A percentile compares a stretch with the other conserved stretches of the same genome.
Evolutionary conservation across 1,140 invertebrate genomes (phyloP).

Genomic region (Penaeus vannamei): DNA sequence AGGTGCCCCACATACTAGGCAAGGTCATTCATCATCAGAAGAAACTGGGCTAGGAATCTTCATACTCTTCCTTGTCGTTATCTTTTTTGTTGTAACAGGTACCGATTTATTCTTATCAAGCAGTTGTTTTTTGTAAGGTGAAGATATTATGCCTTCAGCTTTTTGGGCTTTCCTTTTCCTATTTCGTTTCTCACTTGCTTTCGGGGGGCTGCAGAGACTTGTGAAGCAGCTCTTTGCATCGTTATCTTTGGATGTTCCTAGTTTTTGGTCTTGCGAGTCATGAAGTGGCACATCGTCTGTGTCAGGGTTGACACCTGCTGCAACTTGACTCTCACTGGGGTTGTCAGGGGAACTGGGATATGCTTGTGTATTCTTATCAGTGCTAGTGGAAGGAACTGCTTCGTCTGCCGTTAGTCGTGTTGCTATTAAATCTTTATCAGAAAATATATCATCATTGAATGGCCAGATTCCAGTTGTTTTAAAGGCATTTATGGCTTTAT

Average conservation of each 20-base stretch:
- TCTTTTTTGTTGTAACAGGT: background rate
- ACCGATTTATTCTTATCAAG: conserved; percentile 1
- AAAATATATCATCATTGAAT: conserved; percentile 70
- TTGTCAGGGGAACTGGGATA: background rate
- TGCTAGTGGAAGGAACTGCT: background rate
- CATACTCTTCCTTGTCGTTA: conserved; percentile 32
- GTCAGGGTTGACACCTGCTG: background rate
- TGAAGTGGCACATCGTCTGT: conserved; percentile 9
- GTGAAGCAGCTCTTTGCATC: background rate
- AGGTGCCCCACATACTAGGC: conserved; percentile 15
- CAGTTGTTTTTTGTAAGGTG: conserved; percentile 32
- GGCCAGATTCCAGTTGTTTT: conserved; percentile 71
- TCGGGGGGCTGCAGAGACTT: conserved; percentile 40
- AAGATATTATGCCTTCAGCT: conserved; percentile 43
- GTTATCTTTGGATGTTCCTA: conserved; percentile 3
- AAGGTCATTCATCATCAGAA: conserved; percentile 34
- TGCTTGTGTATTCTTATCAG: background rate
- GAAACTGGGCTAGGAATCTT: conserved; percentile 30
- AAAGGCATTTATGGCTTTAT: conserved; percentile 71
- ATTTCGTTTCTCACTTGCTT: background rate
- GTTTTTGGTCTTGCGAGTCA: conserved; percentile 5
- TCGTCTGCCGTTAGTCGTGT: background rate
- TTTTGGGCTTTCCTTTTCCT: conserved; percentile 40
- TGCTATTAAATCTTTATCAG: conserved; percentile 66
- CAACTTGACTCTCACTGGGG: background rate